Evolutionary conservation across 2,888 invertebrate species (phyloP).

Genomic region (Nephrotoma appendiculata): DNA sequence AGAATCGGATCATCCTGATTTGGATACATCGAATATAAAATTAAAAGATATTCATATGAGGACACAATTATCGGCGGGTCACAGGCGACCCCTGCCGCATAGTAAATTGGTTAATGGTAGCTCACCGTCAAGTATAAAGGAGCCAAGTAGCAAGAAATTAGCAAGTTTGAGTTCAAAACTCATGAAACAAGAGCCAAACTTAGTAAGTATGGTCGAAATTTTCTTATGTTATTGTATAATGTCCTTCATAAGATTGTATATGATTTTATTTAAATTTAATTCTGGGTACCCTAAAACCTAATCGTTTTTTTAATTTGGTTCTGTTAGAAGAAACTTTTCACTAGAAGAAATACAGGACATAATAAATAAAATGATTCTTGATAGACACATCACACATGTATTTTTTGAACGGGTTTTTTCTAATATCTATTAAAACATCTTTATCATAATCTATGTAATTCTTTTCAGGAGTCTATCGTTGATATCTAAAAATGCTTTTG

Average conservation of each 20-base stretch:
- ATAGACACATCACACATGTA: too few relatives aligned
- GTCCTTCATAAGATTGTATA: not conserved
- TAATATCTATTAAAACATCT: too few relatives aligned
- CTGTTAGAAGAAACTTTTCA: too few relatives aligned
- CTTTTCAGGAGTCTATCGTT: too few relatives aligned
- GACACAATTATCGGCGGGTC: slow-evolving; percentile 27
- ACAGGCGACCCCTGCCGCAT: slow-evolving; percentile 19
- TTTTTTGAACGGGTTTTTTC: too few relatives aligned
- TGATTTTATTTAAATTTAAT: not conserved
- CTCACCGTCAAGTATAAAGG: not conserved
- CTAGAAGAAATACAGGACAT: too few relatives aligned
- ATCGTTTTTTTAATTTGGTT: too few relatives aligned
- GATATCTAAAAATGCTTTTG: too few relatives aligned
- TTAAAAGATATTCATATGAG: slow-evolving; percentile 43
- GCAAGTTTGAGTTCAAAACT: not conserved
- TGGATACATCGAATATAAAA: slow-evolving; percentile 61
- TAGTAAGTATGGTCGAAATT: not conserved
- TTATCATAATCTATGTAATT: too few relatives aligned
- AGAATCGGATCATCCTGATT: slow-evolving; percentile 58
- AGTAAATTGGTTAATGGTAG: slow-evolving; percentile 1
- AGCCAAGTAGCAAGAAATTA: not conserved
- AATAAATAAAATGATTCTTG: too few relatives aligned
- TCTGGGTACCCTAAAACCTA: not conserved
- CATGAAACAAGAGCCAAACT: not conserved
- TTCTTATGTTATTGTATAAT: not conserved